Conservation (phyloP, 2,888 invertebrate genomes). For the Chouioia cunea region DNA sequence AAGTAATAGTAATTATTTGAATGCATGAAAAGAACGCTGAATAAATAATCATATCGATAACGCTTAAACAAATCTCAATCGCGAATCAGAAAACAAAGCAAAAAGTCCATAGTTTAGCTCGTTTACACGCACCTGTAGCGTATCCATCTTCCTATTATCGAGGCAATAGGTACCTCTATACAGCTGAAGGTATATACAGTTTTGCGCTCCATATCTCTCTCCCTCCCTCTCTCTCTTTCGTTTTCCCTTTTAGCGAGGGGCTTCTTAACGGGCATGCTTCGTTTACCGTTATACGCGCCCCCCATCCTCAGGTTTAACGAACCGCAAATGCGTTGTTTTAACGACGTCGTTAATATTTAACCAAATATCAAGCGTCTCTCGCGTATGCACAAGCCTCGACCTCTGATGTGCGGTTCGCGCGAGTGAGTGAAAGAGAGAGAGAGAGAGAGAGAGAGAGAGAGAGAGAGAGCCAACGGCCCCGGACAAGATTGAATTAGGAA, state of each 20-base stretch:
- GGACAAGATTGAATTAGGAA: conserved; percentile 46
- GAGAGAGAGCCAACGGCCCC: background rate
- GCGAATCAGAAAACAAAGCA: too few relatives aligned
- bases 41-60: too few relatives aligned
- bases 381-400: conserved; percentile 6
- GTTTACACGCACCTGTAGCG: conserved; percentile 24
- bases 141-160: conserved; percentile 50
- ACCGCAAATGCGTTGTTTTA: conserved; percentile 69
- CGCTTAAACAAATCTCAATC: too few relatives aligned
- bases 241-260: conserved; percentile 42
- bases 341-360: conserved; percentile 69
- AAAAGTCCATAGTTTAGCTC: too few relatives aligned
- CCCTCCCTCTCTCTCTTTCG: conserved; percentile 19
- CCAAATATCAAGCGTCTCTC: conserved; percentile 60
- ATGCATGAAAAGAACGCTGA: too few relatives aligned
- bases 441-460: background rate
- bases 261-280: conserved; percentile 57
- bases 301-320: conserved; percentile 62
- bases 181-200: conserved; percentile 47
- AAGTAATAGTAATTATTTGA: too few relatives aligned
- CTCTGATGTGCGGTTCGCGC: conserved; percentile 42
- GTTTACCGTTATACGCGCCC: conserved; percentile 53
- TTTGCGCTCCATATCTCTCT: conserved; percentile 12
- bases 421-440: background rate
- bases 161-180: conserved; percentile 53